Percentiles rank a stretch among this genome's conserved stretches.
These are phyloP conservation scores for Caenorhabditis remanei DNA, from an alignment of 1,140 invertebrate genomes.

Conservation along the genomic window DNA sequence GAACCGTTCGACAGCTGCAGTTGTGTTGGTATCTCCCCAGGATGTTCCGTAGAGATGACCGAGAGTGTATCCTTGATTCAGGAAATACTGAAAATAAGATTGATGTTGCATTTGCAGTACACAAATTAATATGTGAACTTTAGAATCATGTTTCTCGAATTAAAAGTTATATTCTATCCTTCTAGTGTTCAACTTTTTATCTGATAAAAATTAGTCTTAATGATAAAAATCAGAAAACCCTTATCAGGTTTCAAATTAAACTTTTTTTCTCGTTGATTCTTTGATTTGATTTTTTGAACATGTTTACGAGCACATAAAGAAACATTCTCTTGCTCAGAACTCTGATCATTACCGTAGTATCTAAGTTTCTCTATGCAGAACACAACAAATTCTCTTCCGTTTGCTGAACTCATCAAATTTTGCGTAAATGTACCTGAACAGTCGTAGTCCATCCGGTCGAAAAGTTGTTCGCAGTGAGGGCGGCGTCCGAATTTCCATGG, in stretches of 20 bases:
- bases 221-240: too few species aligned
- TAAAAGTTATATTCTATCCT: too few species aligned
- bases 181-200: too few species aligned
- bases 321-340: too few species aligned
- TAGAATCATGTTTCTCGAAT: too few species aligned
- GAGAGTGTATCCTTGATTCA: slow-evolving; percentile 38
- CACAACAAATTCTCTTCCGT: too few species aligned
- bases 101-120: too few species aligned
- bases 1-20: slow-evolving; percentile 22
- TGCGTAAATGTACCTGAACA: not conserved
- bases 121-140: too few species aligned
- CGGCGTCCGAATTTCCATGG: slow-evolving; percentile 52
- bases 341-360: too few species aligned
- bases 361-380: too few species aligned
- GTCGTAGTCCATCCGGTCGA: slow-evolving; percentile 37
- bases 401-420: not conserved
- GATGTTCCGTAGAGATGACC: slow-evolving; percentile 25
- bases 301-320: too few species aligned
- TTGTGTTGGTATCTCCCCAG: slow-evolving; percentile 33
- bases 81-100: not conserved
- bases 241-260: not conserved
- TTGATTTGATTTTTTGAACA: not conserved
- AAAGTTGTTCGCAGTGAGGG: slow-evolving; percentile 44
- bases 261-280: not conserved
- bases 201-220: too few species aligned